Evolutionary conservation across 2,113 vertebrate genomes (phyloP), one percentile per base, ranked within the genome.

Genomic region (Rhinopomastus cyanomelas): DNA sequence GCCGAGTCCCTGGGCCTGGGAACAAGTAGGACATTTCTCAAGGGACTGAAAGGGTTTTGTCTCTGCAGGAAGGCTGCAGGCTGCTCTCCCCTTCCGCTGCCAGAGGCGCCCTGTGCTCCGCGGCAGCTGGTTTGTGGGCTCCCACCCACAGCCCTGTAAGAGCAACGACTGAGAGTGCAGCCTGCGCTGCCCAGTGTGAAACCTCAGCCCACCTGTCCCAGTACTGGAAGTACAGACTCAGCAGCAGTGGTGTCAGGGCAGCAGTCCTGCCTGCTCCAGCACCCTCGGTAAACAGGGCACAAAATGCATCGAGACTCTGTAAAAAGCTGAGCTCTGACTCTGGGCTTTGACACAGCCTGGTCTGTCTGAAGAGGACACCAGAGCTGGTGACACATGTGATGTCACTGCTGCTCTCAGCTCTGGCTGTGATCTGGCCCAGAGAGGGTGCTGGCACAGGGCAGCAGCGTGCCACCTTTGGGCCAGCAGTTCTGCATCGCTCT

Each of bases 31-130:
- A 67, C 11, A 8, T 93, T 95, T 93, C 90, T 85, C 78, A 49
- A 10, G 62, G 76, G 39, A 90, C 74, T 53, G 51, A 61, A 93
- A 79, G 80, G 77, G 83, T 8, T 95, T 93, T 94, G 80, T 94
- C 53, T 64, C 56, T 59, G 61, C 72, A 81, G 90, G 81, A 83
- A 90, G 52, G 46, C 74, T 53, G 39, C 48, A 53, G 57, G 57
- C 88, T 91, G 83, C 61, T 86, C 49, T 72, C 66, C 30, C 67
- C 68, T 95, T 88, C 80, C 6, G 2, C 73, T 93, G 92, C 86
- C 4, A 0, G 73, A 86, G 74, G 32, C 0, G 0, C 74, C 23
- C 49, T 4, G 23, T 0, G 2, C 75, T 79, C 82, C 0, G 1
- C 1, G 6, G 87, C 85, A 92, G 79, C 75, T 92, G 88, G 26